Evolutionary conservation across 2,888 invertebrate species (phyloP).

Genomic region (Chrysina gloriosa): DNA sequence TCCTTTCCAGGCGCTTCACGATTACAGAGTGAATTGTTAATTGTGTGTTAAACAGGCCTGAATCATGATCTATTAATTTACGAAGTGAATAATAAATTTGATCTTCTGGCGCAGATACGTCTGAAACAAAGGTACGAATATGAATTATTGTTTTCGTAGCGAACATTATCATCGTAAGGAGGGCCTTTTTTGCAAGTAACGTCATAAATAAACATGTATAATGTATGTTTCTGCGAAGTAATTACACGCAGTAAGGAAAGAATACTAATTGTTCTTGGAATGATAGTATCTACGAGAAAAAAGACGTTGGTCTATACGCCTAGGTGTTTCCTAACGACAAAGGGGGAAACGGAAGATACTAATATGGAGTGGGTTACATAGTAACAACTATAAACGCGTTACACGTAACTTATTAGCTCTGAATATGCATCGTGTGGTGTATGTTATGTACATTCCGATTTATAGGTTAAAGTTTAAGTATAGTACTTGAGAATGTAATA

Average conservation of each 20-base stretch:
- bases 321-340: slow-evolving; percentile 13
- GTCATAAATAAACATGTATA: slow-evolving; percentile 33
- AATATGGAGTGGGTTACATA: too few species aligned
- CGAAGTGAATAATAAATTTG: slow-evolving; percentile 18
- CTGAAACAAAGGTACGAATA: slow-evolving; percentile 36
- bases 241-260: slow-evolving; percentile 26
- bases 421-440: too few species aligned
- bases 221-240: slow-evolving; percentile 29
- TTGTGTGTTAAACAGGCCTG: slow-evolving; percentile 35
- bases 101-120: slow-evolving; percentile 25
- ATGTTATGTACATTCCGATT: too few species aligned
- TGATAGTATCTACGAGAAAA: slow-evolving; percentile 21
- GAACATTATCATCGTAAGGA: slow-evolving; percentile 14
- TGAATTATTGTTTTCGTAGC: slow-evolving; percentile 35
- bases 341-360: neutral
- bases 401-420: too few species aligned
- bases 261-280: slow-evolving; percentile 33
- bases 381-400: too few species aligned
- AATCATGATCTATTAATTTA: slow-evolving; percentile 37
- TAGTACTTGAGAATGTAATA: too few species aligned
- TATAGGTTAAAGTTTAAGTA: too few species aligned
- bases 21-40: slow-evolving; percentile 34
- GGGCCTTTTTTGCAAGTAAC: slow-evolving; percentile 32
- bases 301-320: neutral
- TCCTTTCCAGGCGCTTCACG: slow-evolving; percentile 24